Conservation (phyloP, 2,797 vertebrate species). For the Lates japonicus region DNA sequence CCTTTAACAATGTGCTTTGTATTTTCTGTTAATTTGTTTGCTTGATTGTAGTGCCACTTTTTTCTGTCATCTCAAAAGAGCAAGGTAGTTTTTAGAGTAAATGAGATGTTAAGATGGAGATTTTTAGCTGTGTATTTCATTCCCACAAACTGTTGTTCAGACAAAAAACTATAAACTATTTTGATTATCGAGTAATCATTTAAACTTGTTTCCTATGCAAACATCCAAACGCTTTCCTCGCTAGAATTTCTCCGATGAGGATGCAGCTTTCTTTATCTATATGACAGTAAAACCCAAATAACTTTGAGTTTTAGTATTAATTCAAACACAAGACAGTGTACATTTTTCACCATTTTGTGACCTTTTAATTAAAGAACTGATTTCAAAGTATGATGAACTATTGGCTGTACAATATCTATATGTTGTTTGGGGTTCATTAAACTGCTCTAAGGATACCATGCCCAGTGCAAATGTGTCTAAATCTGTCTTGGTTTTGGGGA, state of each 20-base stretch:
- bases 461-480: not conserved
- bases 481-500: not conserved
- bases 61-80: conserved; percentile 18
- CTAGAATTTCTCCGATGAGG: too few relatives aligned
- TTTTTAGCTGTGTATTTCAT: not conserved
- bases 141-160: too few relatives aligned
- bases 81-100: conserved; percentile 21
- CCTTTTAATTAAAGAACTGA: too few relatives aligned
- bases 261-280: not conserved
- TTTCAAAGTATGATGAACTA: not conserved
- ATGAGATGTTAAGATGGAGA: not conserved
- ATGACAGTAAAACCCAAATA: not conserved
- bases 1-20: conserved; percentile 12
- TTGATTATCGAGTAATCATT: not conserved
- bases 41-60: not conserved
- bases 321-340: too few relatives aligned
- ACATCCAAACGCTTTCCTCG: not conserved
- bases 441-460: too few relatives aligned
- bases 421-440: not conserved
- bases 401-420: too few relatives aligned
- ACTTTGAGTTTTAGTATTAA: not conserved
- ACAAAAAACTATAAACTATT: not conserved
- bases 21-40: conserved; percentile 41
- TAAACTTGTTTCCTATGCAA: not conserved
- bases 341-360: too few relatives aligned